Conservation (phyloP, 2,113 vertebrate genomes). For the Melozone crissalis region DNA sequence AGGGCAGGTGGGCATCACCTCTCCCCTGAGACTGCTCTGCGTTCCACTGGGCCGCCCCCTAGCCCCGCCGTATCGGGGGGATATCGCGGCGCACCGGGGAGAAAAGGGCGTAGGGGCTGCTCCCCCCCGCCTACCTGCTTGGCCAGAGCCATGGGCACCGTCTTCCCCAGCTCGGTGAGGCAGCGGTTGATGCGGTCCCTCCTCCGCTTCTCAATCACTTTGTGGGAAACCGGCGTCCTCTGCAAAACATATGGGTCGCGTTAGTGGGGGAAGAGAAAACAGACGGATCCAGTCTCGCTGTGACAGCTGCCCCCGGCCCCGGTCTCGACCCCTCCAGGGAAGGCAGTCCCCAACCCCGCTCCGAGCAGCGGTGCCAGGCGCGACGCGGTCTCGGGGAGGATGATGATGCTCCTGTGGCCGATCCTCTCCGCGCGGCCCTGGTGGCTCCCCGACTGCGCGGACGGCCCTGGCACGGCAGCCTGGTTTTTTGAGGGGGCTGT, state of each 20-base stretch:
- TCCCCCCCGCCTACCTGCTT: conserved; percentile 85
- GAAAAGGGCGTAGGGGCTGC: neutral
- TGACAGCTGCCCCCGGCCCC: neutral
- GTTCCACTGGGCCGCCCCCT: neutral
- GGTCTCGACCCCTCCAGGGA: neutral
- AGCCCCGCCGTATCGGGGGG: neutral
- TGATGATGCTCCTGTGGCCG: neutral
- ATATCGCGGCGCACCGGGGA: neutral
- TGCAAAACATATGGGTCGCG: conserved; percentile 60
- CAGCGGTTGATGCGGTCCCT: conserved; percentile 96
- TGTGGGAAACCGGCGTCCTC: conserved; percentile 95
- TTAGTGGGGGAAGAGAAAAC: neutral
- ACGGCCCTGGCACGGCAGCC: neutral
- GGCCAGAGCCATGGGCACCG: conserved; percentile 94
- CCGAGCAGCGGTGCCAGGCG: neutral
- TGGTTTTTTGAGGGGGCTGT: neutral
- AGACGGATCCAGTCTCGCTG: neutral
- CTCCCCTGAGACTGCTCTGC: neutral
- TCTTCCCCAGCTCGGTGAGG: conserved; percentile 92
- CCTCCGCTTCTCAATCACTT: conserved; percentile 95
- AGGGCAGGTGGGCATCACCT: neutral
- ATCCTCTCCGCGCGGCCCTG: neutral
- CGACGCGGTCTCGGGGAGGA: neutral
- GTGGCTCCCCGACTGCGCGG: neutral
- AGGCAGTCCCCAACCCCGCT: neutral